Conservation (phyloP, 2,797 vertebrate genomes). For the Oreochromis mossambicus region DNA sequence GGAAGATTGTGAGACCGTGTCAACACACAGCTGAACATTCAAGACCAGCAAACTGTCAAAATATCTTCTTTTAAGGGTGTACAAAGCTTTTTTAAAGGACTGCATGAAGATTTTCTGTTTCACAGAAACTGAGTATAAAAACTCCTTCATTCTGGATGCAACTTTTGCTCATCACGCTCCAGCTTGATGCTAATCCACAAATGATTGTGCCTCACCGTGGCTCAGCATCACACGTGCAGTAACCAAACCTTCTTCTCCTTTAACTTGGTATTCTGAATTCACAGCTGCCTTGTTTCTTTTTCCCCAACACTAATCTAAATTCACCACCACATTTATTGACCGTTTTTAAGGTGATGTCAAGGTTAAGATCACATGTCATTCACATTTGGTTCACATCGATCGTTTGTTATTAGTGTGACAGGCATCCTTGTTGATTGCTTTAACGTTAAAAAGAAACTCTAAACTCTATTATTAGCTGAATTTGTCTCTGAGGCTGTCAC, state of each 20-base stretch:
- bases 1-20: not conserved
- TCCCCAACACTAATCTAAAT: not conserved
- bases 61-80: not conserved
- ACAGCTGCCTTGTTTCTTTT: not conserved
- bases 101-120: not conserved
- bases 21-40: not conserved
- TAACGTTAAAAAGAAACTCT: not conserved
- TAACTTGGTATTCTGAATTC: not conserved
- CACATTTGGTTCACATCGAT: not conserved
- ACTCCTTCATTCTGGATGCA: not conserved
- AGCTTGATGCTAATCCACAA: not conserved
- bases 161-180: not conserved
- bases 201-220: not conserved
- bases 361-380: not conserved
- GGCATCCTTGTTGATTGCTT: not conserved
- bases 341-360: not conserved
- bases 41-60: not conserved
- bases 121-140: not conserved
- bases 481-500: not conserved
- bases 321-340: not conserved
- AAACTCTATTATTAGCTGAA: not conserved
- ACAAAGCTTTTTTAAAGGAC: not conserved
- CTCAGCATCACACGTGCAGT: not conserved
- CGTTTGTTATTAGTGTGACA: not conserved
- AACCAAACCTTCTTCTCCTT: not conserved